Evolutionary conservation across 2,888 invertebrate species (phyloP), one percentile per base, ranked within the genome.

Genomic region (Notodonta dromedarius): DNA sequence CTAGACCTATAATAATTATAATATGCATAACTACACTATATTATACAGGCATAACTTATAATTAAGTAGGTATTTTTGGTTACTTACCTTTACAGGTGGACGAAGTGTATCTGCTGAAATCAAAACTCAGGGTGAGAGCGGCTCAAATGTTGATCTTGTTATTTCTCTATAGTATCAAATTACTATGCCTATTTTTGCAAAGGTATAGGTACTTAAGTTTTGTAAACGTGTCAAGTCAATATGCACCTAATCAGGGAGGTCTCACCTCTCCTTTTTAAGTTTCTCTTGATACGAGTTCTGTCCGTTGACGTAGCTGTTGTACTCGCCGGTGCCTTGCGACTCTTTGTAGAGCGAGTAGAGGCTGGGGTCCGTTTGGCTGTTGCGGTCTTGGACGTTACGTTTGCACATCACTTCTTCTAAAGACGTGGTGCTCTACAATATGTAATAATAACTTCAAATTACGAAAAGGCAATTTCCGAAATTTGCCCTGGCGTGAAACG

Each of bases 341-440:
- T 84, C 87, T 65, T 91, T 90, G 70, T 85, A 93, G 14, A 91
- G 70, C 0, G 91, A 91, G 60, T 80, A 86, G 6, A 91, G 66
- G 61, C 92, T 91, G 2, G 77, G 77, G 11, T 84, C 86, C 35
- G 79, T 71, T 53, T 80, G 78, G 50, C 77, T 82, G 50, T 59
- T 70, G 55, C 69, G 78, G 12, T 82, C 81, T 56, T 74, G 74
- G 24, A 24, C 24, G 39, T 7, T 13, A 3, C 65, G 76, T 59
- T 80, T 84, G 50, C 66, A 0, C 14, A 54, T 63, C 0, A 62
- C 68, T n/a, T 79, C 83, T 40, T 80, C 80, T 32, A 85, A 55
- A 4, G 88, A 85, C 5, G 80, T 65, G 1, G 80, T 60, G 57
- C 86, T 88, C 91, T 89, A 61, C 52, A 60, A 42, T 54, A 44